These are phyloP conservation scores for Cavia porcellus DNA, from an alignment of 2,113 vertebrate species.

Conservation along the genomic window DNA sequence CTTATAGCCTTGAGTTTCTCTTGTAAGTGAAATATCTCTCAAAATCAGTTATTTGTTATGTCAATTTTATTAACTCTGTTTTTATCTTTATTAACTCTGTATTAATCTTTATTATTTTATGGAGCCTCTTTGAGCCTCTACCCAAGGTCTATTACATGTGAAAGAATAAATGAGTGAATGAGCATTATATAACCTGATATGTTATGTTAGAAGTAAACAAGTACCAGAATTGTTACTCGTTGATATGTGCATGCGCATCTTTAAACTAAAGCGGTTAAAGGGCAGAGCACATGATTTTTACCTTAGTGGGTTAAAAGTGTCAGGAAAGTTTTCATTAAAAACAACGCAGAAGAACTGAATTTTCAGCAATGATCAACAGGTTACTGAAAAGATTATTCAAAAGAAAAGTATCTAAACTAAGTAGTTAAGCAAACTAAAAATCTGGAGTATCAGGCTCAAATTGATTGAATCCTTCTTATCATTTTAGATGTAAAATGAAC, in stretches of 20 bases:
- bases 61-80: conserved; percentile 2
- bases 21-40: background rate
- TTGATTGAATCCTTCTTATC: background rate
- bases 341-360: background rate
- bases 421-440: background rate
- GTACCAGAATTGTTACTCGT: background rate
- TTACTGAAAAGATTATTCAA: background rate
- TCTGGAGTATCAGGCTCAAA: background rate
- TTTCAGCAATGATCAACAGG: background rate
- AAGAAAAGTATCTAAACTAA: background rate
- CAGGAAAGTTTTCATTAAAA: background rate
- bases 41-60: background rate
- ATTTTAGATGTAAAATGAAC: background rate
- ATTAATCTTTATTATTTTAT: background rate
- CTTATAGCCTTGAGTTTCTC: background rate
- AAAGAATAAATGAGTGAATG: background rate
- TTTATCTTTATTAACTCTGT: background rate
- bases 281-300: background rate
- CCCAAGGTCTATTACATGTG: background rate
- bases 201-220: background rate
- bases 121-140: background rate
- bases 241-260: background rate
- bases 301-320: background rate
- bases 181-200: background rate
- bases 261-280: background rate